These are phyloP conservation scores for Muntiacus muntjak DNA, from an alignment of 2,113 vertebrate species.

Conservation along the genomic window DNA sequence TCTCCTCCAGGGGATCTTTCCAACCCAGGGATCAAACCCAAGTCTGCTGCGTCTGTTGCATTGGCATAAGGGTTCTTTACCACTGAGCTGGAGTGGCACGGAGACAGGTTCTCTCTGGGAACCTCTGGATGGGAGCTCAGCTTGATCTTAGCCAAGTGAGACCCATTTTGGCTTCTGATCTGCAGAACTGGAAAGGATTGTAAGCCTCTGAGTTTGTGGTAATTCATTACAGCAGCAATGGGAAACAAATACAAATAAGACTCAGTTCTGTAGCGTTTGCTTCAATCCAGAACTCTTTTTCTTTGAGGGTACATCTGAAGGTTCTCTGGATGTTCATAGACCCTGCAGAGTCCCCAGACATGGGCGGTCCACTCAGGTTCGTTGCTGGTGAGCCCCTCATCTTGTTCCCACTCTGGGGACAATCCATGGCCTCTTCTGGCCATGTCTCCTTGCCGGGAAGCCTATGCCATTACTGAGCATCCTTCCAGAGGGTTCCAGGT, in stretches of 20 bases:
- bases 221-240: neutral
- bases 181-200: neutral
- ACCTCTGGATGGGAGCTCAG: neutral
- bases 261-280: neutral
- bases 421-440: neutral
- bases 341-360: neutral
- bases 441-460: no score
- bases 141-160: neutral
- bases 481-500: neutral
- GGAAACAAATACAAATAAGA: neutral
- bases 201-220: neutral
- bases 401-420: neutral
- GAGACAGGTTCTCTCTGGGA: neutral
- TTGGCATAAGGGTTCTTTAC: neutral
- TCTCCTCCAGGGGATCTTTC: neutral
- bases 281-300: no score
- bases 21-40: neutral
- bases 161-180: neutral
- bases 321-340: neutral
- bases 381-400: no score
- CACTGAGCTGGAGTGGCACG: neutral
- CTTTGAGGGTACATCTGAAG: no score
- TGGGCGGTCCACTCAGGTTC: rapidly evolving
- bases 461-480: neutral
- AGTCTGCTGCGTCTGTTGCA: neutral